Percentiles rank a stretch among this genome's conserved stretches.
These are phyloP conservation scores for Sander vitreus DNA, from an alignment of 2,113 vertebrate genomes.

Conservation along the genomic window DNA sequence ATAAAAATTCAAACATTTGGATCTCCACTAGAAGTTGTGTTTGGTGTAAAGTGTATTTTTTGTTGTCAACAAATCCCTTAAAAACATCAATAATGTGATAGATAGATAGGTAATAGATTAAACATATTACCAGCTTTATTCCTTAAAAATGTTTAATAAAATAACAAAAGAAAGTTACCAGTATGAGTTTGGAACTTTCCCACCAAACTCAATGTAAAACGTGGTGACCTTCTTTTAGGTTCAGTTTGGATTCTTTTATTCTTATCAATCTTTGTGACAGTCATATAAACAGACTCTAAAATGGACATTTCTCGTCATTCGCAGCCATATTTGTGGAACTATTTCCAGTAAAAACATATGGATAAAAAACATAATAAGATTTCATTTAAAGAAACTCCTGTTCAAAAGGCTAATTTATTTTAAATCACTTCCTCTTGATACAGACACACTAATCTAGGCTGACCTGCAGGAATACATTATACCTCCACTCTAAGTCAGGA, in stretches of 20 bases:
- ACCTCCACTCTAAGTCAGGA: conserved; percentile 55
- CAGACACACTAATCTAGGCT: conserved; percentile 42
- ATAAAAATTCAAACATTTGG: too few relatives aligned
- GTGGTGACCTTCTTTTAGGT: background rate
- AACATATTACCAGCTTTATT: background rate
- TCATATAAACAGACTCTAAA: background rate
- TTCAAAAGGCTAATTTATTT: conserved; percentile 47
- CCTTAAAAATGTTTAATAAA: background rate
- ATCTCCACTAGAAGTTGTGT: background rate
- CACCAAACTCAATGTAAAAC: background rate
- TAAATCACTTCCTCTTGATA: conserved; percentile 51
- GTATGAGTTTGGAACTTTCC: background rate
- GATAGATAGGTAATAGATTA: too few relatives aligned
- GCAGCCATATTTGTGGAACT: background rate
- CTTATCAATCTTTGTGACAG: background rate
- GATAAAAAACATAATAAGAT: conserved; percentile 39
- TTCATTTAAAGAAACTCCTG: conserved; percentile 3
- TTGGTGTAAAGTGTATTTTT: background rate
- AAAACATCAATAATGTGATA: background rate
- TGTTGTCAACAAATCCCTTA: background rate
- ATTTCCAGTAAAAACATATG: conserved; percentile 37
- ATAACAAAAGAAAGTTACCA: background rate
- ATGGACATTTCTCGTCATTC: background rate
- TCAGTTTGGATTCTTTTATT: background rate
- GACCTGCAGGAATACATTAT: conserved; percentile 73